Percentiles rank a stretch among this genome's conserved stretches.
phyloP scores from a whole-genome alignment of 2,888 invertebrate species.

The Troilus luridus region DNA sequence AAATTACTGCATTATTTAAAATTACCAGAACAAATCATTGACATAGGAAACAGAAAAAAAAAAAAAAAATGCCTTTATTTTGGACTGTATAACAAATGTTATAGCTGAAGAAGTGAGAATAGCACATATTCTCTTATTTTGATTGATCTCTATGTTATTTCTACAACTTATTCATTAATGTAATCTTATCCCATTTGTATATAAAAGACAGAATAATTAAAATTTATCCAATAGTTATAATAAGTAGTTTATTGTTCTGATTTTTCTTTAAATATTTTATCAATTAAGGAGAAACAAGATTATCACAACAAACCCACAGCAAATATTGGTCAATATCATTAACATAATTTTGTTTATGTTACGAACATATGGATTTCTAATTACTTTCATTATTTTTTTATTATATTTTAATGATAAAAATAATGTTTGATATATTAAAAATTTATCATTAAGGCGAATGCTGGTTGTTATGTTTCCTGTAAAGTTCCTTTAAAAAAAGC shows the following conservation, averaged over 20 bases:
- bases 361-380: background rate
- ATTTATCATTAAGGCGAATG: background rate
- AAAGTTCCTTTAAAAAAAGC: background rate
- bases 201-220: background rate
- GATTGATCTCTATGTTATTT: slow-evolving; percentile 5
- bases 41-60: background rate
- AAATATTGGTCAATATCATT: background rate
- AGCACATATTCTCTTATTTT: background rate
- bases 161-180: background rate
- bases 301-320: background rate
- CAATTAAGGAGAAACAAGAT: background rate
- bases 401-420: background rate
- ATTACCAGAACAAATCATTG: background rate
- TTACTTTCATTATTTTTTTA: background rate
- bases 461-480: background rate
- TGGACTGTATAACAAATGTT: background rate
- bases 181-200: background rate
- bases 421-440: background rate
- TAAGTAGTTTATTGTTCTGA: background rate
- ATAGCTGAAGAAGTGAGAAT: background rate
- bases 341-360: background rate
- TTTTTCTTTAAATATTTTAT: background rate
- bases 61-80: background rate
- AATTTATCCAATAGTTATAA: background rate
- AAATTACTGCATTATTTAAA: background rate